Evolutionary conservation across 2,888 invertebrate species (phyloP).

Genomic region (Laspeyria flexula): DNA sequence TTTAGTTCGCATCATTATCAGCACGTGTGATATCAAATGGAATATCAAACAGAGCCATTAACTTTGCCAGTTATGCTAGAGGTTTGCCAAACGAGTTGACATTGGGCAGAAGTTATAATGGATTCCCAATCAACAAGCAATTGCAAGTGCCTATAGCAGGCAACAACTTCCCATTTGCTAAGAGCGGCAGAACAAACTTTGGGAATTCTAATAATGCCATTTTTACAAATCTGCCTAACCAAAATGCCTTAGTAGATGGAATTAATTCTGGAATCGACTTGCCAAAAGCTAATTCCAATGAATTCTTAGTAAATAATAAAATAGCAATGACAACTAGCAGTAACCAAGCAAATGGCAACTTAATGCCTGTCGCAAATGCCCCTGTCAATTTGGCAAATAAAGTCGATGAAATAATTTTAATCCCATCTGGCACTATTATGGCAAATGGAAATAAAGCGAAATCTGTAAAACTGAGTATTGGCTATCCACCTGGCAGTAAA

Average conservation of each 20-base stretch:
- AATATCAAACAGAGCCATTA: neutral
- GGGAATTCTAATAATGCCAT: neutral
- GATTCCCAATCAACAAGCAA: neutral
- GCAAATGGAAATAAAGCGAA: neutral
- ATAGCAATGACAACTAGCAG: neutral
- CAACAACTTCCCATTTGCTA: neutral
- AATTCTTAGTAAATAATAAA: neutral
- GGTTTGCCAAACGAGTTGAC: neutral
- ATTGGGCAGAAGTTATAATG: neutral
- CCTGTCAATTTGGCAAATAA: neutral
- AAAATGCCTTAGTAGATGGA: neutral
- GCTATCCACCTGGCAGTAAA: conserved; percentile 11
- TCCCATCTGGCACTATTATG: neutral
- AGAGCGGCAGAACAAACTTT: neutral
- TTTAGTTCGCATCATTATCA: neutral
- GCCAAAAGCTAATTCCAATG: neutral
- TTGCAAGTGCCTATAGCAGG: neutral
- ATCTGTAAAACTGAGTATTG: conserved; percentile 16
- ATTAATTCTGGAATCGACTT: too few relatives aligned
- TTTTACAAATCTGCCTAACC: neutral
- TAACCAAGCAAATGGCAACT: too few relatives aligned
- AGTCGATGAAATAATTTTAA: neutral
- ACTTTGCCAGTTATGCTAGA: neutral
- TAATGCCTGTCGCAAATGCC: too few relatives aligned
- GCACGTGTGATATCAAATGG: neutral